A percentile compares a stretch with the other conserved stretches of the same genome.
phyloP scores from a whole-genome alignment of 2,797 vertebrate genomes.

The Nyctibius grandis region DNA sequence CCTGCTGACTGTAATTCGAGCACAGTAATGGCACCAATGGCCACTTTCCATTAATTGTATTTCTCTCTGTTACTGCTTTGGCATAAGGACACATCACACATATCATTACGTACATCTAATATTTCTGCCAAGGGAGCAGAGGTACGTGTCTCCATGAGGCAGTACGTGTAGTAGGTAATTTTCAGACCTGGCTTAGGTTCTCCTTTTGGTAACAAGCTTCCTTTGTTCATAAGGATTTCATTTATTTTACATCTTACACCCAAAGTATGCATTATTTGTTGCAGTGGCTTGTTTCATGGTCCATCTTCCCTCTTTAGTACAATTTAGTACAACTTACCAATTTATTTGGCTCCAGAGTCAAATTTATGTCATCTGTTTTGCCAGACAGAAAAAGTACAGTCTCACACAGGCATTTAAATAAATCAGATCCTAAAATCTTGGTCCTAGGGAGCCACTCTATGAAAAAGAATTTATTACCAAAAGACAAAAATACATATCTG shows the following conservation, averaged over 20 bases:
- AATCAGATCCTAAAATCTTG: background rate
- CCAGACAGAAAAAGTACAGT: slow-evolving; percentile 7
- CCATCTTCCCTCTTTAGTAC: background rate
- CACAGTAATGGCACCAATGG: too few relatives aligned
- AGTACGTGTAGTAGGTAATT: background rate
- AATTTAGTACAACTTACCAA: slow-evolving; percentile 11
- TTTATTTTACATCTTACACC: background rate
- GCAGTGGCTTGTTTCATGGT: background rate
- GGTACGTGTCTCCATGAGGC: background rate
- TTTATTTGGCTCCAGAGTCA: slow-evolving; percentile 38
- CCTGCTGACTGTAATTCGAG: too few relatives aligned
- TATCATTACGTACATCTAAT: background rate
- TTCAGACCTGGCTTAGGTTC: background rate
- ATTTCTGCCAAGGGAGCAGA: background rate
- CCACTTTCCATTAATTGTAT: too few relatives aligned
- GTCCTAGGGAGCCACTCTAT: background rate
- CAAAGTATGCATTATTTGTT: background rate
- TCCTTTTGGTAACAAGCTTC: background rate
- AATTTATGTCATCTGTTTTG: slow-evolving; percentile 26
- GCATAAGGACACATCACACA: background rate
- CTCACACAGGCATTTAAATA: slow-evolving; percentile 11
- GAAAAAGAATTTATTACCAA: slow-evolving; percentile 15
- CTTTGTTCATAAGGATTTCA: background rate
- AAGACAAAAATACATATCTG: background rate
- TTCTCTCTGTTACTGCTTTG: too few relatives aligned